Evolutionary conservation across 92 coral and sea anemone species (phyloP).

Genomic region (Porites evermanni): DNA sequence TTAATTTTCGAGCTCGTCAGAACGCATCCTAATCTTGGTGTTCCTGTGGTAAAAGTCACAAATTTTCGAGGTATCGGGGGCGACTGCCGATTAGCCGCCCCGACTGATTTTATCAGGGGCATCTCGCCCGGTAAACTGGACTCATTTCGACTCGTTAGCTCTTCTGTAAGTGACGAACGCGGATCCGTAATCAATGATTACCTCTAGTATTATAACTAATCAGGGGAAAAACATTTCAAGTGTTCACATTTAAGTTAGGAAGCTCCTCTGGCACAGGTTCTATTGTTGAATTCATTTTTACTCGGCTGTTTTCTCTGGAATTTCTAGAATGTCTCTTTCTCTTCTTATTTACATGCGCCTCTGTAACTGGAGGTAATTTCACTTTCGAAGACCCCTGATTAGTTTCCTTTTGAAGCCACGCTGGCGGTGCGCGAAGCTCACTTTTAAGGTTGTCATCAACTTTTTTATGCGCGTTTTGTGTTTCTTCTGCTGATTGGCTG

Average conservation of each 20-base stretch:
- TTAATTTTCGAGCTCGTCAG: too few relatives aligned
- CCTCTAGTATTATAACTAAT: too few relatives aligned
- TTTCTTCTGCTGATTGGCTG: not conserved
- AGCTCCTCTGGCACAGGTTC: slow-evolving; percentile 24
- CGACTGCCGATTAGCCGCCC: too few relatives aligned
- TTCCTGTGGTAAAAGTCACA: too few relatives aligned
- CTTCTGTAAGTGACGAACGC: too few relatives aligned
- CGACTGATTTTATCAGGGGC: too few relatives aligned
- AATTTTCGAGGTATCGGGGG: too few relatives aligned
- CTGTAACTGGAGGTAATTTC: slow-evolving; percentile 31
- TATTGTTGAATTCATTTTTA: slow-evolving; percentile 12
- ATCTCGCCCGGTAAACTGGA: too few relatives aligned
- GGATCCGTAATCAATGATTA: too few relatives aligned
- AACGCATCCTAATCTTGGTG: too few relatives aligned
- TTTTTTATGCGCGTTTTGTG: not conserved
- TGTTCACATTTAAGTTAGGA: not conserved
- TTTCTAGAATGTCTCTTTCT: slow-evolving; percentile 4
- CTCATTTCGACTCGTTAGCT: too few relatives aligned
- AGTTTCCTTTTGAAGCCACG: slow-evolving; percentile 24
- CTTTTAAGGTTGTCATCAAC: not conserved
- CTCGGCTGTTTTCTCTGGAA: not conserved
- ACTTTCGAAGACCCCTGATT: slow-evolving; percentile 6
- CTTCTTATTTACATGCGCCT: not conserved
- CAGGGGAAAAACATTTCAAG: not conserved
- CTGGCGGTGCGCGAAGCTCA: not conserved